Conservation (phyloP, 1,140 invertebrate genomes). For the Drosophila suzukii region DNA sequence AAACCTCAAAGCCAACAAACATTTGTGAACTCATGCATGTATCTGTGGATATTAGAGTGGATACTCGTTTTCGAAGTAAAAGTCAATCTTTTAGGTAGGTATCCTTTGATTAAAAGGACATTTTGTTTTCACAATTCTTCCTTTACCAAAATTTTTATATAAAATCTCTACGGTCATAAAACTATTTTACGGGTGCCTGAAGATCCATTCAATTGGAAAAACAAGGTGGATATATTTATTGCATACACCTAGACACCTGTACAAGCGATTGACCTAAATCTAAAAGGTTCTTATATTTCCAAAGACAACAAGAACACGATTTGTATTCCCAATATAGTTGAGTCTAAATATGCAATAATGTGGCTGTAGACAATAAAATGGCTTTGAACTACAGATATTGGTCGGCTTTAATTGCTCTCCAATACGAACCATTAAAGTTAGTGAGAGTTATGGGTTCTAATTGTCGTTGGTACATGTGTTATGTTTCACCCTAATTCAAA, state of each 20-base stretch:
- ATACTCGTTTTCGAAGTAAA: not conserved
- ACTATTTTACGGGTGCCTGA: too few species aligned
- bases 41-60: not conserved
- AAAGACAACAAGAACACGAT: too few species aligned
- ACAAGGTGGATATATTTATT: too few species aligned
- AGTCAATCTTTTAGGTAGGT: not conserved
- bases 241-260: too few species aligned
- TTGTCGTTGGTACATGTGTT: conserved; percentile 8
- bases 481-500: conserved; percentile 4
- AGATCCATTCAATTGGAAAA: too few species aligned
- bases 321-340: too few species aligned
- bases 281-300: too few species aligned
- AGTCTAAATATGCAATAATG: not conserved
- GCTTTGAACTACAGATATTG: not conserved
- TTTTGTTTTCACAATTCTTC: not conserved
- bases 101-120: not conserved
- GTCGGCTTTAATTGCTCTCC: not conserved
- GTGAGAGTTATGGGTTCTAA: not conserved
- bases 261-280: too few species aligned
- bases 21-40: not conserved
- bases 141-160: too few species aligned
- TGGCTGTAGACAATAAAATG: too few species aligned
- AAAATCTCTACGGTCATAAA: too few species aligned
- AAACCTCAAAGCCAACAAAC: conserved; percentile 22
- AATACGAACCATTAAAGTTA: not conserved